Conservation (phyloP, 2,888 invertebrate genomes). For the Cephus pygmeus region DNA sequence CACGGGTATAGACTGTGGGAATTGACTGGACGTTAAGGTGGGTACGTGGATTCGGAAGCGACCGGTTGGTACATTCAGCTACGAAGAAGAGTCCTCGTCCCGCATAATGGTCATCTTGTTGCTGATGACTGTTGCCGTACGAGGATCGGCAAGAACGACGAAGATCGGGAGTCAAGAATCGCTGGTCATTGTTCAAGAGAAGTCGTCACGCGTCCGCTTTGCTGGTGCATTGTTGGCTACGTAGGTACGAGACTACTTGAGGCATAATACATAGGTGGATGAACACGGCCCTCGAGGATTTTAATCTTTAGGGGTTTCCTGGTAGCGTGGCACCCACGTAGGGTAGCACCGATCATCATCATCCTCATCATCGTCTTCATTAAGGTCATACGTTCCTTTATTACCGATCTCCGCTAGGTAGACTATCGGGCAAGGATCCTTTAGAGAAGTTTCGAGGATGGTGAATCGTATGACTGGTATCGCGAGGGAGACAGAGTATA, state of each 20-base stretch:
- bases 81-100: slow-evolving; percentile 15
- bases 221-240: not conserved
- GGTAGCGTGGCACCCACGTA: slow-evolving; percentile 23
- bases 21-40: not conserved
- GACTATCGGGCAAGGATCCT: not conserved
- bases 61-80: not conserved
- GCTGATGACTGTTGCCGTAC: slow-evolving; percentile 9
- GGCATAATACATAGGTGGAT: slow-evolving; percentile 24
- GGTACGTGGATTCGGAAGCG: not conserved
- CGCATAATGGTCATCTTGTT: slow-evolving; percentile 26
- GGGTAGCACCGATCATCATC: slow-evolving; percentile 15
- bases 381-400: not conserved
- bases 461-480: not conserved
- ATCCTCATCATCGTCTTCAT: slow-evolving; percentile 10
- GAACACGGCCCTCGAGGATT: not conserved
- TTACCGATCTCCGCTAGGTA: not conserved
- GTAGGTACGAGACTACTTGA: slow-evolving; percentile 27
- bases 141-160: slow-evolving; percentile 33
- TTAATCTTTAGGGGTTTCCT: slow-evolving; percentile 17
- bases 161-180: slow-evolving; percentile 38
- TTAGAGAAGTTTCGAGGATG: not conserved
- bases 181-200: slow-evolving; percentile 49
- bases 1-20: not conserved
- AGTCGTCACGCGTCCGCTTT: slow-evolving; percentile 40
- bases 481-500: not conserved